Conservation (phyloP, 2,888 invertebrate genomes). For the Quadroppia sp. region DNA sequence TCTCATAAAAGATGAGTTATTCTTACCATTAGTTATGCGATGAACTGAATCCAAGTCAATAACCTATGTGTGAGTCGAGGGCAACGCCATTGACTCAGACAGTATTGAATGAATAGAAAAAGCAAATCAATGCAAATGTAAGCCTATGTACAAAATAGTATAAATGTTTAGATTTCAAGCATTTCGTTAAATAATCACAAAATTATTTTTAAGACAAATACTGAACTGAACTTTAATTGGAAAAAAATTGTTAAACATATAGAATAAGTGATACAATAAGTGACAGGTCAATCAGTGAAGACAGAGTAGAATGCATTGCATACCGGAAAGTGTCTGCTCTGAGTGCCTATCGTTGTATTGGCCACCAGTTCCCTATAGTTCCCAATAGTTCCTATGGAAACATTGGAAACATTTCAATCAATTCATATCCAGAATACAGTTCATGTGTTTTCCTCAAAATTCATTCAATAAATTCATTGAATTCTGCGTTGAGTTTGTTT, state of each 20-base stretch:
- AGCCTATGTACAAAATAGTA: neutral
- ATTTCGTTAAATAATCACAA: too few species aligned
- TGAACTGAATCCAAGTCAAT: constrained; percentile 7
- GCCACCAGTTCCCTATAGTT: constrained; percentile 3
- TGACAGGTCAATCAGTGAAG: neutral
- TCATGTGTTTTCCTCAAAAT: constrained; percentile 12
- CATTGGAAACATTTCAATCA: constrained; percentile 17
- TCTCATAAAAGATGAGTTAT: neutral
- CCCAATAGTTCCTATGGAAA: constrained; percentile 20
- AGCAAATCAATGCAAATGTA: neutral
- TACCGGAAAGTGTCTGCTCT: constrained; percentile 26
- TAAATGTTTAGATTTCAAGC: too few species aligned
- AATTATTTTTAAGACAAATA: too few species aligned
- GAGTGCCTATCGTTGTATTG: neutral
- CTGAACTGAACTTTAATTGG: too few species aligned
- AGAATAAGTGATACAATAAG: neutral
- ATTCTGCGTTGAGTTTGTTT: neutral
- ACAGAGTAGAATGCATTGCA: neutral
- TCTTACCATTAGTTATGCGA: constrained; percentile 18
- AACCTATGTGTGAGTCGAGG: constrained; percentile 25
- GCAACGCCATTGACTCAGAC: constrained; percentile 24
- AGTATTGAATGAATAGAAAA: neutral
- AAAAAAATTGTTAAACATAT: too few species aligned
- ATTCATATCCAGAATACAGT: neutral
- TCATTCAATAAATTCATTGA: constrained; percentile 8